These are phyloP conservation scores for Hoplodrina blanda DNA, from an alignment of 2,888 invertebrate species.

Conservation along the genomic window DNA sequence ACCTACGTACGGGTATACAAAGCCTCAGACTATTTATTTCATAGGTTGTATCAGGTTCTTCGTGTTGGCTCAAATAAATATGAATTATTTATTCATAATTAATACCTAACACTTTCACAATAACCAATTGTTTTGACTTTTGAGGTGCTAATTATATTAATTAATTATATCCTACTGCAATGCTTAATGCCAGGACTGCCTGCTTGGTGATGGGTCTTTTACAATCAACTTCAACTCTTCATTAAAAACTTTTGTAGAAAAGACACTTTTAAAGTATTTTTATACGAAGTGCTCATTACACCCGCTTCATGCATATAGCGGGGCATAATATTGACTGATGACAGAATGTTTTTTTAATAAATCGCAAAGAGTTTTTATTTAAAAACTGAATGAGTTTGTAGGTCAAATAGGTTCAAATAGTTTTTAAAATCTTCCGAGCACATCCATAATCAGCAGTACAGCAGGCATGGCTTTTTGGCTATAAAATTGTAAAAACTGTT, in stretches of 20 bases:
- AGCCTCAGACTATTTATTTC: neutral
- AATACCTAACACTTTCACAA: neutral
- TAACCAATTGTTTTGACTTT: neutral
- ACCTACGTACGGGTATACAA: neutral
- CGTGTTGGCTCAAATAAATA: neutral
- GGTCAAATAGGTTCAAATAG: neutral
- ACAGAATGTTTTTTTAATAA: neutral
- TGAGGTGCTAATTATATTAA: too few species aligned
- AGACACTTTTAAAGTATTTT: too few species aligned
- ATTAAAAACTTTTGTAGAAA: neutral
- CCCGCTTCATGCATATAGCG: too few species aligned
- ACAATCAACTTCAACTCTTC: neutral
- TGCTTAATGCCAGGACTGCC: too few species aligned
- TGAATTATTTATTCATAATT: neutral
- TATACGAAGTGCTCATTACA: too few species aligned
- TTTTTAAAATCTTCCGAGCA: neutral
- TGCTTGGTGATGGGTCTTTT: neutral
- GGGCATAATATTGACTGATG: neutral
- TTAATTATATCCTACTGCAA: too few species aligned
- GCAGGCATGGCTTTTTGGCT: too few species aligned
- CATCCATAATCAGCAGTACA: too few species aligned
- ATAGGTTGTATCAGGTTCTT: neutral
- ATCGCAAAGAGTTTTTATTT: slow-evolving; percentile 4
- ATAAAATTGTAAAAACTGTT: too few species aligned
- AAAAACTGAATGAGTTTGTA: neutral